phyloP scores from a whole-genome alignment of 2,888 invertebrate species.

The Argyra leucocephala region DNA sequence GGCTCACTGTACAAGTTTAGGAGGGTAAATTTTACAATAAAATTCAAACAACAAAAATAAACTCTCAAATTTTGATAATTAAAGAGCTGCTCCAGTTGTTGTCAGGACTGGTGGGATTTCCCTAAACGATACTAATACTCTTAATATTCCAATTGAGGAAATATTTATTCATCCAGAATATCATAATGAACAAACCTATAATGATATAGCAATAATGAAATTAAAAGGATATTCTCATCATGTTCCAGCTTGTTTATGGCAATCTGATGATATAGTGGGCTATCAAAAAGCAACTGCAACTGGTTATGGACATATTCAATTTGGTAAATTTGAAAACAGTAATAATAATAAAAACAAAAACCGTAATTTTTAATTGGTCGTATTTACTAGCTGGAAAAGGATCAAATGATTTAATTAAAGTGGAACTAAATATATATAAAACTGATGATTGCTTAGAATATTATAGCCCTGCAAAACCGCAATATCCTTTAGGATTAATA shows the following conservation, averaged over 20 bases:
- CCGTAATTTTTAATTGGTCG: not conserved
- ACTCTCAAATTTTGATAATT: not conserved
- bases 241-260: not conserved
- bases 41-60: not conserved
- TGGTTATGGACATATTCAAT: not conserved
- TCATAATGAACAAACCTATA: not conserved
- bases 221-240: not conserved
- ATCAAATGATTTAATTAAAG: not conserved
- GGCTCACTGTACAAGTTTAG: conserved; percentile 23
- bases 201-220: conserved; percentile 13
- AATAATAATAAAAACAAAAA: not conserved
- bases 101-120: conserved; percentile 21
- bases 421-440: not conserved
- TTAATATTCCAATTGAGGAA: conserved; percentile 15
- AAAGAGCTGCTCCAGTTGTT: conserved; percentile 22
- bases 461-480: not conserved
- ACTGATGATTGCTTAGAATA: not conserved
- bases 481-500: conserved; percentile 22
- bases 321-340: not conserved
- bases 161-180: conserved; percentile 22
- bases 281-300: not conserved
- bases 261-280: too few relatives aligned
- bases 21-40: conserved; percentile 21
- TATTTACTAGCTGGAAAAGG: not conserved
- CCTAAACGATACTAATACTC: conserved; percentile 12